Evolutionary conservation across 2,888 invertebrate species (phyloP), one percentile per base, ranked within the genome.

Genomic region (Anthophora plumipes): DNA sequence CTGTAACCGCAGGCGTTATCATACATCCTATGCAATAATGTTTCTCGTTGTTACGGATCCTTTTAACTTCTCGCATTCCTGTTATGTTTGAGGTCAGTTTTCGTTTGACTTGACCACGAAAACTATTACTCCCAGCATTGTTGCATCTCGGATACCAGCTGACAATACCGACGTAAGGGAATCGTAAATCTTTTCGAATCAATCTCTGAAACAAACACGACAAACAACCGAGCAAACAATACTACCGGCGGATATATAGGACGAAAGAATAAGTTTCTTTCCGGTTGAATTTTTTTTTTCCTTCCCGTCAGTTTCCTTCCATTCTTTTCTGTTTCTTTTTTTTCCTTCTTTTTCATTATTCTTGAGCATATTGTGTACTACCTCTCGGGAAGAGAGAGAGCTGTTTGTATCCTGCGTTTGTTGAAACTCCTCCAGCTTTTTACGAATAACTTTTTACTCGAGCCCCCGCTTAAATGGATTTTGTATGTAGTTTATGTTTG

Each of bases 361-460:
- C 59, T 64, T 14, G 9, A 57, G 52, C 50, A 37, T 50, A 67
- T 64, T 46, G 69, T 39, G 52, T 22, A 46, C 50, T 50, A 52
- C n/a, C 63, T 37, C 25, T 52, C 59, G 52, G 1, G 31, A 1
- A 31, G 2, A 31, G 43, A 48, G 41, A 50, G 37, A 63, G 59
- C 39, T 54, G 66, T 70, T 71, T 55, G 70, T 48, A 54, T 31
- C 52, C 12, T 2, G 14, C 52, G 70, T 71, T 77, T 79, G 64
- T 77, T 48, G 54, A 50, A 61, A 59, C 70, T 77, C 48, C 22
- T 37, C 25, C 57, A 54, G n/a, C 55, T 60, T 61, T 66, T 77
- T 31, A n/a, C 66, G 78, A 55, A 66, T 60, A 79, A 79, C 70
- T 79, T 79, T 77, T 66, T 55, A 20, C 66, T 20, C 48, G 48